phyloP scores from a whole-genome alignment of 2,888 invertebrate species.

The Xylophagus ater region DNA sequence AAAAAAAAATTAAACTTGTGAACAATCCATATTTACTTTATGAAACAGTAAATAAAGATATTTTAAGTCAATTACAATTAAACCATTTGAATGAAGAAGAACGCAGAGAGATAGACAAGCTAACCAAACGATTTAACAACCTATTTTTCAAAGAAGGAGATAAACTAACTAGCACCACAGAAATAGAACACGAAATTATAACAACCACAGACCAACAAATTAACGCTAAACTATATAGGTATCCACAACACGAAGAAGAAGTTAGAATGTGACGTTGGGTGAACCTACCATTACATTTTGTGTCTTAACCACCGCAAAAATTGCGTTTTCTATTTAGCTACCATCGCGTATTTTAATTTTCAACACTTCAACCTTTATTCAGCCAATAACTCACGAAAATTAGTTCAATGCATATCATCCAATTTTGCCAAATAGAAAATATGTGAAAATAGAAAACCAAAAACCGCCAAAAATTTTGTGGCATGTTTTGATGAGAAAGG shows the following conservation, averaged over 20 bases:
- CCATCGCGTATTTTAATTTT: too few relatives aligned
- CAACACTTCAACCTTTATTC: too few relatives aligned
- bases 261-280: not conserved
- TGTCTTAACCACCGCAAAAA: too few relatives aligned
- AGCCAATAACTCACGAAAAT: too few relatives aligned
- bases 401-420: not conserved
- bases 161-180: constrained; percentile 11
- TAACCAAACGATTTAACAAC: constrained; percentile 9
- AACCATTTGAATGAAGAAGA: constrained; percentile 5
- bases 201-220: not conserved
- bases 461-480: too few relatives aligned
- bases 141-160: constrained; percentile 15
- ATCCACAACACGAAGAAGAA: too few relatives aligned
- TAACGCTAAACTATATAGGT: not conserved
- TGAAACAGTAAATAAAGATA: not conserved
- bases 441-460: not conserved
- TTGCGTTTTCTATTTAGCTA: too few relatives aligned
- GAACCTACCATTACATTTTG: too few relatives aligned
- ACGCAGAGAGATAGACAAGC: constrained; percentile 9
- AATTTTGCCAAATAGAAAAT: not conserved
- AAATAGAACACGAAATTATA: constrained; percentile 9
- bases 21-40: not conserved
- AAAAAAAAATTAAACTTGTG: not conserved
- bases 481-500: too few relatives aligned
- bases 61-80: not conserved